Conservation (phyloP, 1,140 invertebrate species). For the Hermatobates lingyangjiaoensis region DNA sequence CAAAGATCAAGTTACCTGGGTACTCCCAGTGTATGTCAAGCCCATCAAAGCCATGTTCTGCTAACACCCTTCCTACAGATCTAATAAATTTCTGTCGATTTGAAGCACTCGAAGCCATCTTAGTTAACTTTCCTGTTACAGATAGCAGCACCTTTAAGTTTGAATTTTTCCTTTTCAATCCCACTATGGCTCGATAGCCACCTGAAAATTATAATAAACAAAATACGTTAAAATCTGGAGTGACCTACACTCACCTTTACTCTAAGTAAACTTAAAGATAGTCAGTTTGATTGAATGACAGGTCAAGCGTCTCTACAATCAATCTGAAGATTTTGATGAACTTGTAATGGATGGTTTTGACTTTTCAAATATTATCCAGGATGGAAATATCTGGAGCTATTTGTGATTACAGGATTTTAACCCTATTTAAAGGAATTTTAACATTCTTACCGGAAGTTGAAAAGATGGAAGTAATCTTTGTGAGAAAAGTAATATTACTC, state of each 20-base stretch:
- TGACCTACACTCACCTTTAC: neutral
- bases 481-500: too few species aligned
- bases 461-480: too few species aligned
- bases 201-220: slow-evolving; percentile 23
- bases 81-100: slow-evolving; percentile 27
- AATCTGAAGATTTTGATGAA: neutral
- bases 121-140: slow-evolving; percentile 30
- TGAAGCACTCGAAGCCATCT: slow-evolving; percentile 23
- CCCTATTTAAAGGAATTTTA: too few species aligned
- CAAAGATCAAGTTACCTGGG: slow-evolving; percentile 20
- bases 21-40: slow-evolving; percentile 40
- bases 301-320: neutral
- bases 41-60: slow-evolving; percentile 37
- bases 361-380: neutral
- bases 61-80: slow-evolving; percentile 31
- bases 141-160: slow-evolving; percentile 29
- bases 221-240: neutral
- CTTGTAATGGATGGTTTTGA: neutral
- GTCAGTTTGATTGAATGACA: neutral
- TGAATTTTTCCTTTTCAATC: slow-evolving; percentile 32
- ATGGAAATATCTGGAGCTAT: neutral
- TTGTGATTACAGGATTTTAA: too few species aligned
- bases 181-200: slow-evolving; percentile 31
- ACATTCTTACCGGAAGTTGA: too few species aligned
- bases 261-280: neutral